A percentile compares a stretch with the other conserved stretches of the same genome.
phyloP scores from a whole-genome alignment of 2,113 vertebrate species.

The Poecilia latipinna region DNA sequence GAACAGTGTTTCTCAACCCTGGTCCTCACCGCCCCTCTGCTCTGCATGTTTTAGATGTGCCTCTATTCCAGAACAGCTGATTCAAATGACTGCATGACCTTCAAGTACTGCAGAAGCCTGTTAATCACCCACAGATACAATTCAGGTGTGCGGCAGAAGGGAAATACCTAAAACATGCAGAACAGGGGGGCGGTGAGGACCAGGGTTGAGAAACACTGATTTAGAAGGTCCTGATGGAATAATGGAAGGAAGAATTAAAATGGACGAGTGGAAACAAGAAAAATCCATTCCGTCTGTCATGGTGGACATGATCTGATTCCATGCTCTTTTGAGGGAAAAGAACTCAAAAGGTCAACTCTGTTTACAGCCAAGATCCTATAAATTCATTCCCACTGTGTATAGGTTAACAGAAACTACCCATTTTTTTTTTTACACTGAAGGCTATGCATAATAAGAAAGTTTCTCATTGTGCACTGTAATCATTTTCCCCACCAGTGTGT shows the following conservation, averaged over 20 bases:
- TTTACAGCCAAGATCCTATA: slow-evolving; percentile 31
- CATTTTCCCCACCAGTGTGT: slow-evolving; percentile 37
- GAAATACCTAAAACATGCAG: too few species aligned
- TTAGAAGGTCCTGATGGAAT: background rate
- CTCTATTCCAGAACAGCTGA: too few species aligned
- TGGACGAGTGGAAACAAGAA: slow-evolving; percentile 19
- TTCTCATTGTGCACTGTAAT: slow-evolving; percentile 52
- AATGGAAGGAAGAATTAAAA: slow-evolving; percentile 29
- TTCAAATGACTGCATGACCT: too few species aligned
- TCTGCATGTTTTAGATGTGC: too few species aligned
- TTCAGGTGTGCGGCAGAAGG: too few species aligned
- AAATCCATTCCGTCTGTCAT: slow-evolving; percentile 51
- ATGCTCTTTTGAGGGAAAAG: slow-evolving; percentile 26
- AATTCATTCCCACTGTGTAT: slow-evolving; percentile 11
- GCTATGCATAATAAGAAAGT: slow-evolving; percentile 56
- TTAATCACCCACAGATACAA: too few species aligned
- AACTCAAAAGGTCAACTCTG: slow-evolving; percentile 60
- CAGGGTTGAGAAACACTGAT: too few species aligned
- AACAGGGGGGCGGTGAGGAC: too few species aligned
- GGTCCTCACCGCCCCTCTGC: too few species aligned
- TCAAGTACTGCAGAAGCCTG: too few species aligned
- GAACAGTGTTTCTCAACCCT: too few species aligned
- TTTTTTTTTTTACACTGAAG: slow-evolving; percentile 35
- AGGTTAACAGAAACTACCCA: slow-evolving; percentile 48
- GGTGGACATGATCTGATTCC: slow-evolving; percentile 59